Conservation (phyloP, 2,888 invertebrate species). For the Athalia circularis region DNA sequence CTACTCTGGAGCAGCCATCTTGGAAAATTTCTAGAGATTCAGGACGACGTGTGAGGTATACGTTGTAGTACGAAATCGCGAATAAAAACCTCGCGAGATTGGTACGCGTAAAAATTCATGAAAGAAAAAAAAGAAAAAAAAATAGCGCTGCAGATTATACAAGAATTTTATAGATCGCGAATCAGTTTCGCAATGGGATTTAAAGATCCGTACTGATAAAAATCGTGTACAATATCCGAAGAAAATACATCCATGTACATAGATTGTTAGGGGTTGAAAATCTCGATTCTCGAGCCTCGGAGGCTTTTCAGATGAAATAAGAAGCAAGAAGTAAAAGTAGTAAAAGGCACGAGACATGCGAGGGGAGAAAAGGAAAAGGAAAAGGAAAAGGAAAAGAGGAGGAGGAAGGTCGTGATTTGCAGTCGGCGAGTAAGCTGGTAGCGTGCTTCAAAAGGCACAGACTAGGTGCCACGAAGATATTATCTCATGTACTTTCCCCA, state of each 20-base stretch:
- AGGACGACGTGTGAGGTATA: background rate
- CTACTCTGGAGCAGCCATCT: constrained; percentile 23
- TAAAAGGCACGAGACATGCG: background rate
- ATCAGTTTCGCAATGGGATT: background rate
- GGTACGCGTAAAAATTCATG: too few species aligned
- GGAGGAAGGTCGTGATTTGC: constrained; percentile 25
- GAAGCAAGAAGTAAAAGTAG: background rate
- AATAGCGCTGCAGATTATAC: background rate
- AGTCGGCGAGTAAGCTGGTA: constrained; percentile 36
- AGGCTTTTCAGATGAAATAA: constrained; percentile 23
- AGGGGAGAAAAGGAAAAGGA: background rate
- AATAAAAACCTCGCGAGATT: too few species aligned
- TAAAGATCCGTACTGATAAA: background rate
- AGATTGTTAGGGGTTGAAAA: constrained; percentile 37
- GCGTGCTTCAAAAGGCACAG: constrained; percentile 38
- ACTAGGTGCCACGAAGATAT: constrained; percentile 36
- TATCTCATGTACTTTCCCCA: constrained; percentile 43
- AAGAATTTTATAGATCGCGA: background rate
- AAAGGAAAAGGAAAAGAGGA: background rate
- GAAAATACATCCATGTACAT: background rate
- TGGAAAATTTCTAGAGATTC: constrained; percentile 26
- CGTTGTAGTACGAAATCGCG: too few species aligned
- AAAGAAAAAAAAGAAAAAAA: background rate
- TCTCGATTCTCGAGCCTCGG: constrained; percentile 5
- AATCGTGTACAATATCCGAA: background rate